phyloP scores from a whole-genome alignment of 2,888 invertebrate genomes.

The Thecophora atra region DNA sequence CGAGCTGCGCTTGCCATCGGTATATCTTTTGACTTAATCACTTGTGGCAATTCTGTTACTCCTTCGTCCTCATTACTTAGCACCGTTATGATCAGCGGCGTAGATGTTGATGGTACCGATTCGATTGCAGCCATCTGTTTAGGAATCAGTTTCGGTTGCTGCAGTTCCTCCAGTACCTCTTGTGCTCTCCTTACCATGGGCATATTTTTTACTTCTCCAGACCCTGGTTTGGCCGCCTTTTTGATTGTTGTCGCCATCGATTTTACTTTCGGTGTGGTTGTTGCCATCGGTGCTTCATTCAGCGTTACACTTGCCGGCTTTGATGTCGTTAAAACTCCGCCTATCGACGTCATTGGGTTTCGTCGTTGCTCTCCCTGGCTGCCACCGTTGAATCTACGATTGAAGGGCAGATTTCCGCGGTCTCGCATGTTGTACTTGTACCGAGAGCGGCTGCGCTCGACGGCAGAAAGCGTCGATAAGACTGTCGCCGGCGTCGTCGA shows the following conservation, averaged over 20 bases:
- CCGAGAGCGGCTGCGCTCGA: slow-evolving; percentile 56
- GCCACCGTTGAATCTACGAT: slow-evolving; percentile 43
- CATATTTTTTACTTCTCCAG: slow-evolving; percentile 31
- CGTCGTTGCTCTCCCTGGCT: slow-evolving; percentile 33
- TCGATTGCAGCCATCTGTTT: slow-evolving; percentile 13
- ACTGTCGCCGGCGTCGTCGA: slow-evolving; percentile 39
- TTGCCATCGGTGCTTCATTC: not conserved
- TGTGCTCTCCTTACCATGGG: slow-evolving; percentile 38
- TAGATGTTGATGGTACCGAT: slow-evolving; percentile 46
- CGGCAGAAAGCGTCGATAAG: slow-evolving; percentile 50
- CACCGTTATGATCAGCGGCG: slow-evolving; percentile 61
- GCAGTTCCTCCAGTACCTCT: not conserved
- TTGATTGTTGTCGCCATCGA: slow-evolving; percentile 11
- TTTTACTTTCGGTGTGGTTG: slow-evolving; percentile 1
- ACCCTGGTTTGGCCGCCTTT: not conserved
- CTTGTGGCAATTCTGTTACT: slow-evolving; percentile 42
- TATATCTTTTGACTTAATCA: slow-evolving; percentile 16
- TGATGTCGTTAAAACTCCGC: not conserved
- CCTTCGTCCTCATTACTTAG: slow-evolving; percentile 57
- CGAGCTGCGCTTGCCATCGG: slow-evolving; percentile 37
- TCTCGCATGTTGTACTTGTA: slow-evolving; percentile 58
- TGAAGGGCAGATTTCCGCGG: slow-evolving; percentile 41
- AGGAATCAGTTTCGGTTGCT: not conserved
- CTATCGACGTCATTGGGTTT: not conserved
- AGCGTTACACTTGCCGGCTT: not conserved